These are phyloP conservation scores for Scaptomyza flava DNA, from an alignment of 2,888 invertebrate species.

Conservation along the genomic window DNA sequence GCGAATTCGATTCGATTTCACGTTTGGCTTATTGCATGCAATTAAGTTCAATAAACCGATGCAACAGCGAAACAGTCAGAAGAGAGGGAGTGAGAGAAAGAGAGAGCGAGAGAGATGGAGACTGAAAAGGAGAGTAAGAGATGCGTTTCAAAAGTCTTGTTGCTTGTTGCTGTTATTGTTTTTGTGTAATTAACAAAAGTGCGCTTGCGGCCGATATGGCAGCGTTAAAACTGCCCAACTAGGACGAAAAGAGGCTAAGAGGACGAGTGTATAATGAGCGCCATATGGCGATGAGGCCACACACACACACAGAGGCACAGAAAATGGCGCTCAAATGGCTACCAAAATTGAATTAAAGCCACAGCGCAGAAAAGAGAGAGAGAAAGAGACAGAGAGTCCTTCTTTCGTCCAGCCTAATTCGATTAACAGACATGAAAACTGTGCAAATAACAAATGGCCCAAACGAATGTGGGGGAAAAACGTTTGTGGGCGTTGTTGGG, in stretches of 20 bases:
- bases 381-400: not conserved
- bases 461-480: not conserved
- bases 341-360: conserved; percentile 54
- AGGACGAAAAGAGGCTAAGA: conserved; percentile 7
- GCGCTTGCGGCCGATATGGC: conserved; percentile 58
- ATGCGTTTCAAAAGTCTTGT: conserved; percentile 3
- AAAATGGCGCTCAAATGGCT: conserved; percentile 32
- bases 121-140: not conserved
- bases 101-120: too few relatives aligned
- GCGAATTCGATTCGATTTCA: conserved; percentile 44
- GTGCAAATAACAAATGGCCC: conserved; percentile 13
- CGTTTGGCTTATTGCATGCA: conserved; percentile 76
- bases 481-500: not conserved
- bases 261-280: conserved; percentile 56
- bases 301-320: not conserved
- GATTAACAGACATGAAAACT: conserved; percentile 14
- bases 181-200: conserved; percentile 76
- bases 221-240: conserved; percentile 22
- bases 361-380: conserved; percentile 1
- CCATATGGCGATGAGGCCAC: conserved; percentile 58
- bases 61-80: conserved; percentile 19
- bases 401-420: conserved; percentile 11
- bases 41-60: conserved; percentile 77
- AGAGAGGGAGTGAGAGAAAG: too few relatives aligned
- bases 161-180: conserved; percentile 51